phyloP scores from a whole-genome alignment of 2,797 vertebrate species.

The Artibeus jamaicensis region DNA sequence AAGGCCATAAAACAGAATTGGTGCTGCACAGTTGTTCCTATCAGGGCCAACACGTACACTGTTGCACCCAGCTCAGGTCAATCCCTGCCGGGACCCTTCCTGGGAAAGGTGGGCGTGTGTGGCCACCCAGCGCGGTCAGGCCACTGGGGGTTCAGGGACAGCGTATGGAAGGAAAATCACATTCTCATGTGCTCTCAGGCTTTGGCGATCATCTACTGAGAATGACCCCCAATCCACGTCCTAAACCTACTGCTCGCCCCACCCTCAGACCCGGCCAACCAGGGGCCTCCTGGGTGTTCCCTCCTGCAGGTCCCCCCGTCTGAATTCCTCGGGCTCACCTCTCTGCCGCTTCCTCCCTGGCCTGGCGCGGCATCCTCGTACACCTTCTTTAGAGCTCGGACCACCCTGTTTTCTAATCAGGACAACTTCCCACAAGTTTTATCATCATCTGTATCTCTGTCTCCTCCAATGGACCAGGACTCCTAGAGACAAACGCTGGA shows the following conservation, averaged over 20 bases:
- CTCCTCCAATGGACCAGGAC: not conserved
- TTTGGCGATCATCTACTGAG: not conserved
- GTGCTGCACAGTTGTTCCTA: slow-evolving; percentile 16
- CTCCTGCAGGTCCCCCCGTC: too few relatives aligned
- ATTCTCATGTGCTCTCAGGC: not conserved
- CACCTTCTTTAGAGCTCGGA: not conserved
- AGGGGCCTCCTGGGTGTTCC: not conserved
- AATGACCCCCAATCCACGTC: not conserved
- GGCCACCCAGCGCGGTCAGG: slow-evolving; percentile 9
- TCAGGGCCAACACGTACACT: not conserved
- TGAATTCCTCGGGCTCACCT: not conserved
- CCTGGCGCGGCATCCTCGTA: not conserved
- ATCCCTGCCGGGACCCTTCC: not conserved
- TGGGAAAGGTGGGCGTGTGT: slow-evolving; percentile 28
- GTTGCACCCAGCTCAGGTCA: slow-evolving; percentile 22
- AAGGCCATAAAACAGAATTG: slow-evolving; percentile 66
- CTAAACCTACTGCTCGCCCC: not conserved
- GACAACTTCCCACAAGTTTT: not conserved
- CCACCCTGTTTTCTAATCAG: not conserved
- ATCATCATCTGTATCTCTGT: not conserved
- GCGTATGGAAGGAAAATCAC: not conserved
- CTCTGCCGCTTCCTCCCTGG: not conserved
- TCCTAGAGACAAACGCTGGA: not conserved
- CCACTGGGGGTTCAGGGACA: not conserved
- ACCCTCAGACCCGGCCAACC: not conserved